Conservation (phyloP, 2,888 invertebrate species). For the Drosophila demipolita region DNA sequence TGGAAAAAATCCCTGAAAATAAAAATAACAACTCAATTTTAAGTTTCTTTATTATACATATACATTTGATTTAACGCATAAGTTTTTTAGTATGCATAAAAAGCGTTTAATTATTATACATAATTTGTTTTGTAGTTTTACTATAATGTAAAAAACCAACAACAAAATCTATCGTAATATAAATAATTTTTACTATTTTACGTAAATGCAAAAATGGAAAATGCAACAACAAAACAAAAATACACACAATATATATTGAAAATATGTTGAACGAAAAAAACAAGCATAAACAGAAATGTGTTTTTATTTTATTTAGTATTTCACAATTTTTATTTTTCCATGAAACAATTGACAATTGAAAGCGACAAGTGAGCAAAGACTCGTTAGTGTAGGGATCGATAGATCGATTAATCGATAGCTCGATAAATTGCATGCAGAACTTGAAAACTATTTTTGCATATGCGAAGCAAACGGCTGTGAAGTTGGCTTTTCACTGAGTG, state of each 20-base stretch:
- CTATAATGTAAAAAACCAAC: slow-evolving; percentile 52
- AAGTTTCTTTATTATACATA: slow-evolving; percentile 44
- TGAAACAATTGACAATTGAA: slow-evolving; percentile 7
- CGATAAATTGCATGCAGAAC: slow-evolving; percentile 32
- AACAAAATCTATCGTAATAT: slow-evolving; percentile 48
- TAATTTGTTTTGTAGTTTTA: slow-evolving; percentile 76
- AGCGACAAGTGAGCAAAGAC: slow-evolving; percentile 60
- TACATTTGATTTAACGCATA: slow-evolving; percentile 42
- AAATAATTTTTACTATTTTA: slow-evolving; percentile 66
- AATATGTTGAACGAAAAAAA: slow-evolving; percentile 67
- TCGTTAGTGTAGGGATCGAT: slow-evolving; percentile 50
- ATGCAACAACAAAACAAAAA: slow-evolving; percentile 51
- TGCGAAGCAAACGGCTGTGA: slow-evolving; percentile 75
- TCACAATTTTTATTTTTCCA: slow-evolving; percentile 16
- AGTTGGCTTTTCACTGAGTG: slow-evolving; percentile 66
- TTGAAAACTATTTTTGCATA: slow-evolving; percentile 47
- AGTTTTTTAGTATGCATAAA: slow-evolving; percentile 38
- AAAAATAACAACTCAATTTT: slow-evolving; percentile 31
- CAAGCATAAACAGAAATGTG: slow-evolving; percentile 59
- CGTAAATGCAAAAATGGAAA: slow-evolving; percentile 51
- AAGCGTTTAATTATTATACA: slow-evolving; percentile 55
- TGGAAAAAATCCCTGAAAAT: slow-evolving; percentile 31
- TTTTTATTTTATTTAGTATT: slow-evolving; percentile 56
- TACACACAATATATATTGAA: slow-evolving; percentile 66
- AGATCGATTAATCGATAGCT: slow-evolving; percentile 26